These are phyloP conservation scores for Eurytoma californica DNA, from an alignment of 2,888 invertebrate species.

Conservation along the genomic window DNA sequence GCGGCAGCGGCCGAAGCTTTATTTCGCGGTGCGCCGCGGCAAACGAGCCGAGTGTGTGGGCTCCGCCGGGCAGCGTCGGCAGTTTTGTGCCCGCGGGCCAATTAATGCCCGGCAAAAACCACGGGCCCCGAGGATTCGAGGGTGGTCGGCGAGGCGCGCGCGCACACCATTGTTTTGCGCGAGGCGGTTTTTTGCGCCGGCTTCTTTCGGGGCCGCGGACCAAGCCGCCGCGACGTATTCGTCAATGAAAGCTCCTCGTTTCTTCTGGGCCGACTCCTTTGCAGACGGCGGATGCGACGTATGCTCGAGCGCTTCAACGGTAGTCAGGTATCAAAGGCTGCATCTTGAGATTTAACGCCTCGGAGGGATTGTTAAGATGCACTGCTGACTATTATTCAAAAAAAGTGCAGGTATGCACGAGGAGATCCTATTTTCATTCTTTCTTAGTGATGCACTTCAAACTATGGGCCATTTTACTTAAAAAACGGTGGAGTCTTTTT, in stretches of 20 bases:
- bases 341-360: slow-evolving; percentile 39
- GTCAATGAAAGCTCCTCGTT: slow-evolving; percentile 16
- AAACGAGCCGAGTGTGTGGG: slow-evolving; percentile 56
- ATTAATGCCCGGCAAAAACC: slow-evolving; percentile 72
- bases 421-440: too few relatives aligned
- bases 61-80: slow-evolving; percentile 56
- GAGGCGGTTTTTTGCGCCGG: slow-evolving; percentile 38
- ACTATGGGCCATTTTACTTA: too few relatives aligned
- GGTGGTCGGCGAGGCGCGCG: slow-evolving; percentile 66
- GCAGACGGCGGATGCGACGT: background rate
- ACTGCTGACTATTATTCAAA: background rate
- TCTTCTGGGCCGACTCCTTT: slow-evolving; percentile 2
- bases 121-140: slow-evolving; percentile 63
- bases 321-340: background rate
- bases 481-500: too few relatives aligned
- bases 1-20: slow-evolving; percentile 62
- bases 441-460: too few relatives aligned
- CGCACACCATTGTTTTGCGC: slow-evolving; percentile 56
- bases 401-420: too few relatives aligned
- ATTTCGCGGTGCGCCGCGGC: slow-evolving; percentile 64
- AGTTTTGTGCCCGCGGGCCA: slow-evolving; percentile 71
- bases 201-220: background rate
- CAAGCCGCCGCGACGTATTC: background rate
- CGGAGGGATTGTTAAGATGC: background rate
- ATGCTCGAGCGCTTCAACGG: background rate